Evolutionary conservation across 2,113 vertebrate genomes (phyloP).

Genomic region (Stictonetta naevosa): DNA sequence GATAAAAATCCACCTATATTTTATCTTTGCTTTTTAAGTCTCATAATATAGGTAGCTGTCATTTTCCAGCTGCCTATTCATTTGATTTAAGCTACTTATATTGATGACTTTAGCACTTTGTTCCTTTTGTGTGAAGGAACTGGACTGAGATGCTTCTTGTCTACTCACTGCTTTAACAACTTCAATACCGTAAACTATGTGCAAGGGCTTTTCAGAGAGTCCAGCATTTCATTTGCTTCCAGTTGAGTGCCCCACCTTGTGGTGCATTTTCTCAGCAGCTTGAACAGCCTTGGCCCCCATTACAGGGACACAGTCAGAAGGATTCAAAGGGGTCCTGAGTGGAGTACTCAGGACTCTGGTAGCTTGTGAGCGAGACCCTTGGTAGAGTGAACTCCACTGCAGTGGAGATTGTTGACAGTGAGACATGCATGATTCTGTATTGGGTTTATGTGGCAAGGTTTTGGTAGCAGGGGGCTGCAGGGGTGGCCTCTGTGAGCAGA

Average conservation of each 20-base stretch:
- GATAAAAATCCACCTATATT: slow-evolving; percentile 35
- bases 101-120: slow-evolving; percentile 16
- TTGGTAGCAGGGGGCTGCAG: background rate
- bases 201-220: background rate
- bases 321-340: background rate
- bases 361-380: background rate
- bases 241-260: background rate
- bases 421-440: background rate
- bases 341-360: background rate
- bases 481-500: background rate
- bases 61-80: slow-evolving; percentile 19
- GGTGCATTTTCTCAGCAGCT: background rate
- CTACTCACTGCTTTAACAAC: background rate
- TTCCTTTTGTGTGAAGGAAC: background rate
- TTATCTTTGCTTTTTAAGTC: slow-evolving; percentile 3
- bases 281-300: background rate
- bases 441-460: background rate
- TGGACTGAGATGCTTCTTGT: background rate
- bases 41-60: background rate
- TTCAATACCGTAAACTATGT: background rate
- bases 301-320: background rate
- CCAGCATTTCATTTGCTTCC: background rate
- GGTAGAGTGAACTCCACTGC: background rate
- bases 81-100: slow-evolving; percentile 14
- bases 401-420: background rate